Evolutionary conservation across 2,888 invertebrate genomes (phyloP).

Genomic region (Brachynemurus nebulosus): DNA sequence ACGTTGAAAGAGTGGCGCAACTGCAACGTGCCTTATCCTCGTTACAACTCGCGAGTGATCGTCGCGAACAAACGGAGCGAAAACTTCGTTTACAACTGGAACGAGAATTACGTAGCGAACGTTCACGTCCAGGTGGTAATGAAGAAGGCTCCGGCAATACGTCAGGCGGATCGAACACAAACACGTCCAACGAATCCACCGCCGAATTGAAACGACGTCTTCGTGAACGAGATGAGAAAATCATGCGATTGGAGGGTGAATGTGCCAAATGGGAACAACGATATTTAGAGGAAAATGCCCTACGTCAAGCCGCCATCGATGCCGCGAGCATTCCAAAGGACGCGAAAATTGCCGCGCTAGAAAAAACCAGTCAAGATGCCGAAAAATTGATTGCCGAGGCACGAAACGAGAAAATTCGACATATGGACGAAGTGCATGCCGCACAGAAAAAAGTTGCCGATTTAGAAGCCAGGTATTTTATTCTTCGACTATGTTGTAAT

Average conservation of each 20-base stretch:
- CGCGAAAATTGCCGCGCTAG: conserved; percentile 70
- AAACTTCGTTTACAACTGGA: conserved; percentile 75
- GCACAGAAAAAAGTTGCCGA: conserved; percentile 78
- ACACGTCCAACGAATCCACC: conserved; percentile 38
- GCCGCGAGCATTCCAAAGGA: conserved; percentile 68
- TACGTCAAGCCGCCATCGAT: conserved; percentile 67
- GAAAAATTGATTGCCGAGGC: conserved; percentile 78
- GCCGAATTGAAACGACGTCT: conserved; percentile 48
- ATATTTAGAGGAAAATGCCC: conserved; percentile 66
- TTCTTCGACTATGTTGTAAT: neutral
- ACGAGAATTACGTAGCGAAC: conserved; percentile 59
- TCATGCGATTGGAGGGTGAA: conserved; percentile 62
- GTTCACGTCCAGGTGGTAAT: conserved; percentile 29
- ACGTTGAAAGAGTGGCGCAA: conserved; percentile 72
- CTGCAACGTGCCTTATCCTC: conserved; percentile 69
- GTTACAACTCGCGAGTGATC: conserved; percentile 69
- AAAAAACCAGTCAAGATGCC: conserved; percentile 69
- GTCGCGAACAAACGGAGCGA: conserved; percentile 73
- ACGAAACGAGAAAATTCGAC: conserved; percentile 69
- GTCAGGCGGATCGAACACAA: conserved; percentile 16
- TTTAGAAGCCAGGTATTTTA: conserved; percentile 53
- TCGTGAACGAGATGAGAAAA: conserved; percentile 54
- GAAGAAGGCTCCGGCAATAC: conserved; percentile 21
- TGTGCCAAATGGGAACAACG: conserved; percentile 78
- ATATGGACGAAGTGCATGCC: conserved; percentile 78